phyloP scores from a whole-genome alignment of 1,140 invertebrate genomes.

The Solen grandis region DNA sequence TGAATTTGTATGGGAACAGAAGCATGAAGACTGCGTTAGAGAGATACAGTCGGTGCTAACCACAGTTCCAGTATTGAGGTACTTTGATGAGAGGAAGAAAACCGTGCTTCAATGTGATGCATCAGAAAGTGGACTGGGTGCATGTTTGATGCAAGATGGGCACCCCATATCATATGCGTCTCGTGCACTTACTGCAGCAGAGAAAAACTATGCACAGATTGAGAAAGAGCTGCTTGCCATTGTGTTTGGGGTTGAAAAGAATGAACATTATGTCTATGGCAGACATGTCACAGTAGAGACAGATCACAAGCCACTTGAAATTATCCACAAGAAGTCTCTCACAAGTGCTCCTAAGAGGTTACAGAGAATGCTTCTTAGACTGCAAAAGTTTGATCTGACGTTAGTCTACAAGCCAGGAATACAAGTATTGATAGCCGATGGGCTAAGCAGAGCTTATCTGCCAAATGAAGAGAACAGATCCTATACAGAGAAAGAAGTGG shows the following conservation, averaged over 20 bases:
- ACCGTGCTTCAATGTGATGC: constrained; percentile 58
- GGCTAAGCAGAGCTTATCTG: background rate
- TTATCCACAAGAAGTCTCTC: constrained; percentile 71
- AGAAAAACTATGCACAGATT: constrained; percentile 79
- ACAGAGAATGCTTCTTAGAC: constrained; percentile 78
- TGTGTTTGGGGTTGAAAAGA: constrained; percentile 81
- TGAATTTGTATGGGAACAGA: constrained; percentile 52
- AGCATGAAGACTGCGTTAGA: constrained; percentile 41
- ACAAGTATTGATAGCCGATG: constrained; percentile 78
- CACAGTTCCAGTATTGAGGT: constrained; percentile 52
- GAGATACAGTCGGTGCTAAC: constrained; percentile 30
- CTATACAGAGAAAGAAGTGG: no score
- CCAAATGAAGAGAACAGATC: no score
- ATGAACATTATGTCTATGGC: constrained; percentile 82
- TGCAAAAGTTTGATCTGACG: constrained; percentile 79
- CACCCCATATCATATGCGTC: constrained; percentile 56
- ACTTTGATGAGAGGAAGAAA: constrained; percentile 10
- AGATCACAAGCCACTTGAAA: constrained; percentile 78
- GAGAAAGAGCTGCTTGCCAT: constrained; percentile 67
- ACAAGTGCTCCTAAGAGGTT: constrained; percentile 76
- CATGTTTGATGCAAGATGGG: constrained; percentile 44
- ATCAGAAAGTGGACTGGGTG: constrained; percentile 39
- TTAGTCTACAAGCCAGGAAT: constrained; percentile 75
- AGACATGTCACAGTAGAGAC: constrained; percentile 65
- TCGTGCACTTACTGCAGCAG: constrained; percentile 34